Base-by-base conservation (phyloP, 2,113 vertebrate species). In the Origma solitaria region DNA sequence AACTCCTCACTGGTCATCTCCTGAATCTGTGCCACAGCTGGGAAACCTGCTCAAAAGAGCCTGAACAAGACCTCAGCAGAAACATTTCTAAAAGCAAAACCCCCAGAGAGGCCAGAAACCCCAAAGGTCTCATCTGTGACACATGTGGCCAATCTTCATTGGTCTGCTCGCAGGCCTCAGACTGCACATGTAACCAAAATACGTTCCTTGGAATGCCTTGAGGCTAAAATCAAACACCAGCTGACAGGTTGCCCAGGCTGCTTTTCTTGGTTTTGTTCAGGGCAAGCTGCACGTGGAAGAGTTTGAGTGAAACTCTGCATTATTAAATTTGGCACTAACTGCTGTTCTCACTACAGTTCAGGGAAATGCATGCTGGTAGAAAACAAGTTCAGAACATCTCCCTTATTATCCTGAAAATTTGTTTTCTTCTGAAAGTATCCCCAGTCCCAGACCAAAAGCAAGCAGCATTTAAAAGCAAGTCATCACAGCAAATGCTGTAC, bases 251-350 rank as follows among this genome's bases (percentile, higher is more conserved):
- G 18, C 10, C 49, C 33, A 14, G 51, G 66, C 51, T 42, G 33
- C 30, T 70, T 61, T 69, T 50, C 14, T 61, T 6, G 0, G 16
- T 31, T 61, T 64, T 15, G 1, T 37, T 31, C 45, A 44, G 6
- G 22, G 16, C 37, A 83, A 62, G 62, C 25, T 72, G 30, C 50
- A 31, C 15, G 7, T 47, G 45, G 35, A 61, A n/a, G 35, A 56
- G 31, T 72, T 57, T 40, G 30, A 57, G 15, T 44, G 38, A 45
- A 88, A 35, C 0, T 0, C 12, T 25, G 31, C 5, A 5, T 27
- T 4, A 1, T 50, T 15, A 9, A 68, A 60, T 81, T 35, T 2
- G 1, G 24, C 30, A 11, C 38, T 44, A 31, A 16, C 19, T 10
- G 9, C 40, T 38, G 19, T 27, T 68, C 66, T 85, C 71, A 53